Conservation (phyloP, 92 coral and sea anemone genomes). For the Bergia puertoricense region DNA sequence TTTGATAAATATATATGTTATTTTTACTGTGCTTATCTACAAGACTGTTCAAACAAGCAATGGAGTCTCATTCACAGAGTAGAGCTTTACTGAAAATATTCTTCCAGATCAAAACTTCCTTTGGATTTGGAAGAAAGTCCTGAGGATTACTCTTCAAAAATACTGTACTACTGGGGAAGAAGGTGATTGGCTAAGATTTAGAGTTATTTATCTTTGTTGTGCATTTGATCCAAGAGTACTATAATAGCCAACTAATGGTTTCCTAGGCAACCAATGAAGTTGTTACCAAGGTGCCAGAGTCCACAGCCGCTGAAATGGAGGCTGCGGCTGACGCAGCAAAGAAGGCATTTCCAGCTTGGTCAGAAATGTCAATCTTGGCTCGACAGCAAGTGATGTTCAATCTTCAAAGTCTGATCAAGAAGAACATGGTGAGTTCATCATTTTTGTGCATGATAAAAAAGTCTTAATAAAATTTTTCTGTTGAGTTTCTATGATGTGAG, state of each 20-base stretch:
- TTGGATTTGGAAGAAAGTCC: too few relatives aligned
- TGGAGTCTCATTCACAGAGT: too few relatives aligned
- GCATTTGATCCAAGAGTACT: neutral
- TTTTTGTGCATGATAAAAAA: too few relatives aligned
- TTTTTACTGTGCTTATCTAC: too few relatives aligned
- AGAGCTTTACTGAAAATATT: too few relatives aligned
- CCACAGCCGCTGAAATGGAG: conserved; percentile 88
- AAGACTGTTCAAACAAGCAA: too few relatives aligned
- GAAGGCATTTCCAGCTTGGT: conserved; percentile 89
- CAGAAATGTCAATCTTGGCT: conserved; percentile 84
- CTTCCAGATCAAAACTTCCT: too few relatives aligned
- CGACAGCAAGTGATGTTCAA: conserved; percentile 94
- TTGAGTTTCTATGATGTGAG: too few relatives aligned
- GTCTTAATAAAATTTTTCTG: neutral
- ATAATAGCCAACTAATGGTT: neutral
- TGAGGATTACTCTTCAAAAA: too few relatives aligned
- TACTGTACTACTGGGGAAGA: too few relatives aligned
- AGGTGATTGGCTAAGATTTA: neutral
- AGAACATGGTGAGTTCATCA: conserved; percentile 74
- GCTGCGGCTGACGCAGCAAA: conserved; percentile 88
- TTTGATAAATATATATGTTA: too few relatives aligned
- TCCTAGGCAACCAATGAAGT: conserved; percentile 96
- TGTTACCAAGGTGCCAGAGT: conserved; percentile 78
- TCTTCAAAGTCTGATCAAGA: conserved; percentile 87
- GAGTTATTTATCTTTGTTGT: neutral